phyloP scores from a whole-genome alignment of 1,140 invertebrate species.

The Trachymyrmex septentrionalis region DNA sequence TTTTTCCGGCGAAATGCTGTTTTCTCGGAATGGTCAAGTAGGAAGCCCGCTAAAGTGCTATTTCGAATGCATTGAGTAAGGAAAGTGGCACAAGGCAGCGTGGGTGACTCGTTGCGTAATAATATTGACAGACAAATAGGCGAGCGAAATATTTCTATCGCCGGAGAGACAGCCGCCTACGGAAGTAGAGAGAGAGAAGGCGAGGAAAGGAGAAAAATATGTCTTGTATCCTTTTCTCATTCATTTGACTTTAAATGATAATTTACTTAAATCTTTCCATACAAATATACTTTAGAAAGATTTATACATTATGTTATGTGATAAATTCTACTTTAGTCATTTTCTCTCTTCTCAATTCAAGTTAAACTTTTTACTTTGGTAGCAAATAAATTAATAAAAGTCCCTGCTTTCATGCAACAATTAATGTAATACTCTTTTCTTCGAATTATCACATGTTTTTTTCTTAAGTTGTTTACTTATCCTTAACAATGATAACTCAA shows the following conservation, averaged over 20 bases:
- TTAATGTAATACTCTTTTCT: background rate
- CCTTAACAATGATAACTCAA: background rate
- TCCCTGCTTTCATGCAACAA: background rate
- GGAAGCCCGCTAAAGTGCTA: conserved; percentile 22
- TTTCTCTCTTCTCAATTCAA: background rate
- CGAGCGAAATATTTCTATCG: conserved; percentile 66
- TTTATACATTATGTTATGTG: background rate
- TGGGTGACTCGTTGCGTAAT: conserved; percentile 68
- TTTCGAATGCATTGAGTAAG: conserved; percentile 36
- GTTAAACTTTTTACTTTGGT: background rate
- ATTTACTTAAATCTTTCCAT: background rate
- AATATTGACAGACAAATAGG: conserved; percentile 53
- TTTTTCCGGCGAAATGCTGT: background rate
- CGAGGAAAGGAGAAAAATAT: background rate
- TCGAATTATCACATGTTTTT: background rate
- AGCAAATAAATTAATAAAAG: conserved; percentile 8
- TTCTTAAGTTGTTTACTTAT: background rate
- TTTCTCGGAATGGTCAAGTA: conserved; percentile 1
- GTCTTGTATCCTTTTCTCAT: conserved; percentile 1
- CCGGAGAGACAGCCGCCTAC: conserved; percentile 16
- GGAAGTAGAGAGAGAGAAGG: background rate
- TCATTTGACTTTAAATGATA: background rate
- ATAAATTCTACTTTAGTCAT: background rate
- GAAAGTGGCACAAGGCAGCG: conserved; percentile 65
- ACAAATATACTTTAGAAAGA: background rate